Base-by-base conservation (phyloP, 2,797 vertebrate species). In the Rachycentron canadum region DNA sequence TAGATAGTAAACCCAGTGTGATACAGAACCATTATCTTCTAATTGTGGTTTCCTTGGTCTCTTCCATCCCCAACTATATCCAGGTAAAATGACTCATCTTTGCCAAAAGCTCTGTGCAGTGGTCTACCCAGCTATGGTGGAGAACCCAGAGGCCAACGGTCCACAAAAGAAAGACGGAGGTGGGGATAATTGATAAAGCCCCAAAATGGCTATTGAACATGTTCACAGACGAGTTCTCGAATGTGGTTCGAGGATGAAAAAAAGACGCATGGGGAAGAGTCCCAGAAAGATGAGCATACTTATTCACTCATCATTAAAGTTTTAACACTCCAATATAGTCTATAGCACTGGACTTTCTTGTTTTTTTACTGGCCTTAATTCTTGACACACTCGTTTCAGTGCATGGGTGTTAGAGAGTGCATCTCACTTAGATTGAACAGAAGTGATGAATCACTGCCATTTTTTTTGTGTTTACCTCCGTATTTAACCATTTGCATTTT, bases 61-160 rank as follows among this genome's bases (percentile, higher is more conserved):
- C 4, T 69, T 38, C 36, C 55, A 25, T 32, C 38, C n/a, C 25
- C 17, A 52, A 23, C 41, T 68, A 1, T 40, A 1, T 73, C 9
- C 90, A 97, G 96, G 91, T 74, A 83, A 86, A 50, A 59, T 96
- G 23, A 96, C 96, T 58, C 88, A 89, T 61, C 73, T 92, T 50
- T 95, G 92, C 73, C 96, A 97, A 89, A 96, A 95, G 93, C 85
- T 97, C 23, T 96, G 95, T 66, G 85, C 91, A 38, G 95, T 96
- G 10, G 96, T 97, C 12, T 95, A 95, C 80, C 96, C 96, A 0
- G 59, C 85, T 32, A 78, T 77, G 53, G 89, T 85, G 0, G 69
- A 36, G 16, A 79, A 36, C 9, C 10, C 0, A 4, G 66, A 70
- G 28, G 21, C 38, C 2, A 7, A 10, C 5, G 57, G 58, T 34